These are phyloP conservation scores for Mesodorylaimus sp. DNA, from an alignment of 2,888 invertebrate genomes.

Conservation along the genomic window DNA sequence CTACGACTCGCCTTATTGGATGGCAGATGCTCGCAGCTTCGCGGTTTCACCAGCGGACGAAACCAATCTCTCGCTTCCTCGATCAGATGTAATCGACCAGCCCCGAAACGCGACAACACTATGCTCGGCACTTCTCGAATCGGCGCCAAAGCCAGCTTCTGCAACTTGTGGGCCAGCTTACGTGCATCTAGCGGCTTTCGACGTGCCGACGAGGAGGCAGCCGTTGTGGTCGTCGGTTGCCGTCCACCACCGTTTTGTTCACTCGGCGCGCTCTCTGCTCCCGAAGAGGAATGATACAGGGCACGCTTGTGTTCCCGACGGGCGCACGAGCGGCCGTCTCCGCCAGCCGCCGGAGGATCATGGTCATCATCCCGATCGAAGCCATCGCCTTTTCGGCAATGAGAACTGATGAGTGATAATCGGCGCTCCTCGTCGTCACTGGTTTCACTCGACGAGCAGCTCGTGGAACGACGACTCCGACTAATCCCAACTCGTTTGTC, in stretches of 20 bases:
- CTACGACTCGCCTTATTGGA: no score
- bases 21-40: slow-evolving; percentile 9
- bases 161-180: slow-evolving; percentile 6
- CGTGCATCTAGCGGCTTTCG: slow-evolving; percentile 6
- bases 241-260: no score
- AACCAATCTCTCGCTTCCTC: neutral
- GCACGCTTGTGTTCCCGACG: no score
- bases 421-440: slow-evolving; percentile 46
- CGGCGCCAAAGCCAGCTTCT: slow-evolving; percentile 10
- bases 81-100: neutral
- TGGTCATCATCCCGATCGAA: slow-evolving; percentile 12
- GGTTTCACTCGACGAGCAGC: slow-evolving; percentile 81
- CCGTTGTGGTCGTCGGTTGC: neutral
- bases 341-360: no score
- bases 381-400: slow-evolving; percentile 15
- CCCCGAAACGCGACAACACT: no score
- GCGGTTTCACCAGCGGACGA: slow-evolving; percentile 3
- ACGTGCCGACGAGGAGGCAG: neutral
- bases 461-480: slow-evolving; percentile 35
- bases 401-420: slow-evolving; percentile 1
- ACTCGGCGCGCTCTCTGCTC: no score
- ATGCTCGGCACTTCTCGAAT: slow-evolving; percentile 11
- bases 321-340: no score
- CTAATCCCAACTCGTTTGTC: slow-evolving; percentile 34
- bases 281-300: no score